A percentile compares a stretch with the other conserved stretches of the same genome.
Evolutionary conservation across 2,113 vertebrate genomes (phyloP).

Genomic region (Fulica atra): DNA sequence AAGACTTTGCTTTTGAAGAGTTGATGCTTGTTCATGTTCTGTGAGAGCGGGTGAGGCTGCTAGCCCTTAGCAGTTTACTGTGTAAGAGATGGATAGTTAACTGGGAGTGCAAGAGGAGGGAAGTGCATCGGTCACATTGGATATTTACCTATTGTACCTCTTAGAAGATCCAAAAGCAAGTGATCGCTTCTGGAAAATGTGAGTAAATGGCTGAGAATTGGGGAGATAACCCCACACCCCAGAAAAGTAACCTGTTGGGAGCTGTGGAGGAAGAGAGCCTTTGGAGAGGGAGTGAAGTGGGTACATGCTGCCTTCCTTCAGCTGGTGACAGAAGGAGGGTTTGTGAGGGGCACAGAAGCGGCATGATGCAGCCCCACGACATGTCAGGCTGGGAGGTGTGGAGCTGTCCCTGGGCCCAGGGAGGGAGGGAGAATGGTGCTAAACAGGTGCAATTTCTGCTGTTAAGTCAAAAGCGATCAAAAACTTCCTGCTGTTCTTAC

Average conservation of each 20-base stretch:
- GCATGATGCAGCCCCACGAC: not conserved
- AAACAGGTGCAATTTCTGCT: not conserved
- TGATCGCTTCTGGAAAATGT: not conserved
- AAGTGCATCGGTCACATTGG: not conserved
- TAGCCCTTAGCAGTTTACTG: not conserved
- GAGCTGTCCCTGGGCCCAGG: not conserved
- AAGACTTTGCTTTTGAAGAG: not conserved
- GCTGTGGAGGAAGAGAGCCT: not conserved
- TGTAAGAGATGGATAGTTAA: not conserved
- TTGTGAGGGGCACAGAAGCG: not conserved
- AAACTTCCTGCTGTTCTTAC: not conserved
- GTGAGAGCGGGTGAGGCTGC: not conserved
- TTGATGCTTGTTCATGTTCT: not conserved
- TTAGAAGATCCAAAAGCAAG: not conserved
- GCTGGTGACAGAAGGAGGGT: not conserved
- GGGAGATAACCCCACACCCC: not conserved
- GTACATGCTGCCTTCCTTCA: not conserved
- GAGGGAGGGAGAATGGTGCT: not conserved
- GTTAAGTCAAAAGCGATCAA: not conserved
- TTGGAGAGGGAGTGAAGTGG: not conserved
- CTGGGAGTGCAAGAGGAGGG: not conserved
- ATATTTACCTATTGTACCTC: not conserved
- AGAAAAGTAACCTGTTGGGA: not conserved
- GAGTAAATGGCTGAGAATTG: not conserved
- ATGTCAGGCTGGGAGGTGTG: accelerated